Evolutionary conservation across 2,888 invertebrate genomes (phyloP), one percentile per base, ranked within the genome.

Genomic region (Dicyrtoma fusca): DNA sequence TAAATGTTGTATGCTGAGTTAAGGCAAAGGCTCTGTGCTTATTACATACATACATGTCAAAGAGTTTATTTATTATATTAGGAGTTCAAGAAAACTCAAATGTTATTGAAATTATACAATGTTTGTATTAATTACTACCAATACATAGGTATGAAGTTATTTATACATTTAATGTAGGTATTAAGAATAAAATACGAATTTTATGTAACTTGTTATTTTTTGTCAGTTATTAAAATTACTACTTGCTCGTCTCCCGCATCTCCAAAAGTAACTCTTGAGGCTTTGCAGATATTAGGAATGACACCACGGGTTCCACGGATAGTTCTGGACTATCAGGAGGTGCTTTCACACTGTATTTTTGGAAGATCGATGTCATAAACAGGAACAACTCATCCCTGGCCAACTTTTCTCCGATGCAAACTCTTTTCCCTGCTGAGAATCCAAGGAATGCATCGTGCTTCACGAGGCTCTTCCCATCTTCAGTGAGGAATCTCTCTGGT

Each of bases 401-500:
- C 2, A 80, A 61, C 13, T 57, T 66, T 26, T 79, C 77, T 19
- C 80, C 80, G 1, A 75, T 34, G 55, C 79, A 78, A 19, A 59
- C 68, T 8, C 77, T 63, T 70, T 75, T 74, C 10, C 79, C 79
- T 13, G 71, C 61, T 13, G 65, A 68, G 49, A 80, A 80, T 6
- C 76, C 68, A 44, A 77, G 45, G 19, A 78, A 70, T 10, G 78
- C 75, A n/a, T 80, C 80, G 61, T 79, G 74, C 21, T 68, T 55
- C 1, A 76, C 49, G 10, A 76, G 44, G 13, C 53, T 74, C 11
- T 51, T 75, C n/a, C 64, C 75, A 62, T 78, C 79, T 11, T 25
- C 2, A 45, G 51, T n/a, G 1, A 80, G 59, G 45, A 78, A 80
- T 69, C 80, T 65, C 62, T 79, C 78, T 0, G 80, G 79, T 42